Conservation (phyloP, 1,140 invertebrate genomes). For the Chelonus insularis region DNA sequence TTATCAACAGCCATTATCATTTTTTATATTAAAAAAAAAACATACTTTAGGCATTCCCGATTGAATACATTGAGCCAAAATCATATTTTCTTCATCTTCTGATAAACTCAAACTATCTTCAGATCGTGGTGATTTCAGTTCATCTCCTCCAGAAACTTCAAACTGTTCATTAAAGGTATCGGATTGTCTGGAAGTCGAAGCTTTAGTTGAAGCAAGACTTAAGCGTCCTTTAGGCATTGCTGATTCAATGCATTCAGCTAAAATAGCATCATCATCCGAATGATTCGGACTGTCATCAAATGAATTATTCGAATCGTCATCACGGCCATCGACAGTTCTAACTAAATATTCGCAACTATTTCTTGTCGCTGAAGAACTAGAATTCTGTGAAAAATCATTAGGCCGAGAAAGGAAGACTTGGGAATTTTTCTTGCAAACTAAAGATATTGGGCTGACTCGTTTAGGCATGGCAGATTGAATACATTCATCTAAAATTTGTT, state of each 20-base stretch:
- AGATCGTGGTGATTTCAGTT: slow-evolving; percentile 14
- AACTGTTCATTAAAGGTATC: background rate
- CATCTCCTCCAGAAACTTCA: background rate
- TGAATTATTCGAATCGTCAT: slow-evolving; percentile 21
- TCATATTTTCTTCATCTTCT: slow-evolving; percentile 50
- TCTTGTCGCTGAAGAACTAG: background rate
- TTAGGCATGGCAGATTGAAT: slow-evolving; percentile 78
- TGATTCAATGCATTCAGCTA: slow-evolving; percentile 59
- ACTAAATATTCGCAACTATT: too few species aligned
- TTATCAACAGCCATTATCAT: background rate
- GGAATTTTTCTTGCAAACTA: background rate
- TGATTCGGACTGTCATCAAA: slow-evolving; percentile 48
- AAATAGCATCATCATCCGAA: slow-evolving; percentile 55
- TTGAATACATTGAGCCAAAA: slow-evolving; percentile 49
- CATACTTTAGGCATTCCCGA: slow-evolving; percentile 49
- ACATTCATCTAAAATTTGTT: slow-evolving; percentile 74
- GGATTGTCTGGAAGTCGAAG: slow-evolving; percentile 4
- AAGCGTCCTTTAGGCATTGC: slow-evolving; percentile 55
- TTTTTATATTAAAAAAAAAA: too few species aligned
- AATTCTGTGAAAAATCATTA: background rate
- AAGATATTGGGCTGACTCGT: slow-evolving; percentile 35
- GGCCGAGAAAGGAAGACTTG: background rate
- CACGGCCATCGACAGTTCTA: background rate
- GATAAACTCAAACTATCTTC: slow-evolving; percentile 44
- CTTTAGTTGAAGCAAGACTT: background rate